Conservation (phyloP, 2,888 invertebrate genomes). For the Andrena bucephala region DNA sequence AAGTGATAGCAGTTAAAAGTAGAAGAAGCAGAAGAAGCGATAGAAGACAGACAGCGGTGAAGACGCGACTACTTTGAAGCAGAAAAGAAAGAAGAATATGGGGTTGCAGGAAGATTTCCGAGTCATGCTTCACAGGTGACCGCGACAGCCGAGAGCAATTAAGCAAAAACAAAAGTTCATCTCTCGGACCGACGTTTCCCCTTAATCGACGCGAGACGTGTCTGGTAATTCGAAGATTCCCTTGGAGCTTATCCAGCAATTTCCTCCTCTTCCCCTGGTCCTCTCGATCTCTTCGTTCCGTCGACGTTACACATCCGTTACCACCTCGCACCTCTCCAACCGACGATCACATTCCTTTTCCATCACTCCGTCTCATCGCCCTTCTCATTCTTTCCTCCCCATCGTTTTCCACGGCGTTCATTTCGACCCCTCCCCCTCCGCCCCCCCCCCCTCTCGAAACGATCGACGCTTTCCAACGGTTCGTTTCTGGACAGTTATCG, state of each 20-base stretch:
- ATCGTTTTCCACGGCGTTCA: too few species aligned
- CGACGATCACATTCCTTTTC: conserved; percentile 69
- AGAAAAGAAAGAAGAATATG: conserved; percentile 34
- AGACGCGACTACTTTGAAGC: conserved; percentile 14
- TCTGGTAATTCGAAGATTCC: conserved; percentile 41
- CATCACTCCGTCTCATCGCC: conserved; percentile 15
- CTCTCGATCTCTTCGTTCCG: conserved; percentile 3
- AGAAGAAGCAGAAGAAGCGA: conserved; percentile 41
- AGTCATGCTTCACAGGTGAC: conserved; percentile 64
- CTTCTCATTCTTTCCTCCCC: conserved; percentile 11
- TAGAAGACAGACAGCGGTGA: conserved; percentile 19
- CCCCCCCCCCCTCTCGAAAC: background rate
- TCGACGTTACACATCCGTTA: conserved; percentile 16
- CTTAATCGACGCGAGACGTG: conserved; percentile 31
- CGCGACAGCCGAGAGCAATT: conserved; percentile 57
- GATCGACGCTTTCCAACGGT: conserved; percentile 13
- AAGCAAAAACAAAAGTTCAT: conserved; percentile 49
- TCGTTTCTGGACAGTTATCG: background rate
- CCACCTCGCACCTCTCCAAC: conserved; percentile 78
- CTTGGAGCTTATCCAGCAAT: conserved; percentile 35
- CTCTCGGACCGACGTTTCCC: conserved; percentile 44
- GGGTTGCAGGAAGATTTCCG: conserved; percentile 56
- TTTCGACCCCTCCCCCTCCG: background rate
- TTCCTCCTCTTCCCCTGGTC: conserved; percentile 6
- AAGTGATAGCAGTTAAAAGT: conserved; percentile 16